phyloP scores from a whole-genome alignment of 2,113 vertebrate species.

The Aspidoscelis tigris region DNA sequence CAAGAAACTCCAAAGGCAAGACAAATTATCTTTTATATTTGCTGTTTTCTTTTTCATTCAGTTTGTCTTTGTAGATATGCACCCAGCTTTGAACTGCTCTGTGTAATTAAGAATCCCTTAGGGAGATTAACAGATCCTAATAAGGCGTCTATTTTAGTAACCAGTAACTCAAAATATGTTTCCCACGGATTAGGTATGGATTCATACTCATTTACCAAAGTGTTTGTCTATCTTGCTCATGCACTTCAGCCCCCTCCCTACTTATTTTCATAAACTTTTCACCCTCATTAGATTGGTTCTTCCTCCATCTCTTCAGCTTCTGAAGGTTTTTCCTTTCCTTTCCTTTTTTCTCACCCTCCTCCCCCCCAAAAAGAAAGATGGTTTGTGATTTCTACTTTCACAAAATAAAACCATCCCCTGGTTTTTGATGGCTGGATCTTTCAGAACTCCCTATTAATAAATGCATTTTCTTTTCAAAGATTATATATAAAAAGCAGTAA shows the following conservation, averaged over 20 bases:
- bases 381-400: slow-evolving; percentile 15
- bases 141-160: slow-evolving; percentile 17
- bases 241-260: slow-evolving; percentile 25
- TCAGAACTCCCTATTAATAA: slow-evolving; percentile 64
- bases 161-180: background rate
- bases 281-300: slow-evolving; percentile 54
- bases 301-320: background rate
- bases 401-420: slow-evolving; percentile 32
- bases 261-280: slow-evolving; percentile 62
- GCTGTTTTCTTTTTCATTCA: slow-evolving; percentile 8
- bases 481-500: slow-evolving; percentile 27
- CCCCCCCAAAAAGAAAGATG: slow-evolving; percentile 15
- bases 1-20: slow-evolving; percentile 30
- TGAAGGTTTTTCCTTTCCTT: background rate
- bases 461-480: slow-evolving; percentile 57
- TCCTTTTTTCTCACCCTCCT: background rate
- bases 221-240: background rate
- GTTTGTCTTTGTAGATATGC: slow-evolving; percentile 20
- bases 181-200: background rate
- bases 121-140: slow-evolving; percentile 15
- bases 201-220: background rate
- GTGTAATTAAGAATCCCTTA: slow-evolving; percentile 28
- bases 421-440: slow-evolving; percentile 37
- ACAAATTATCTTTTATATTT: slow-evolving; percentile 24
- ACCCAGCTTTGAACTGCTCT: slow-evolving; percentile 16